Evolutionary conservation across 1,140 invertebrate species (phyloP), one percentile per base, ranked within the genome.

Genomic region (Drosophila eugracilis): DNA sequence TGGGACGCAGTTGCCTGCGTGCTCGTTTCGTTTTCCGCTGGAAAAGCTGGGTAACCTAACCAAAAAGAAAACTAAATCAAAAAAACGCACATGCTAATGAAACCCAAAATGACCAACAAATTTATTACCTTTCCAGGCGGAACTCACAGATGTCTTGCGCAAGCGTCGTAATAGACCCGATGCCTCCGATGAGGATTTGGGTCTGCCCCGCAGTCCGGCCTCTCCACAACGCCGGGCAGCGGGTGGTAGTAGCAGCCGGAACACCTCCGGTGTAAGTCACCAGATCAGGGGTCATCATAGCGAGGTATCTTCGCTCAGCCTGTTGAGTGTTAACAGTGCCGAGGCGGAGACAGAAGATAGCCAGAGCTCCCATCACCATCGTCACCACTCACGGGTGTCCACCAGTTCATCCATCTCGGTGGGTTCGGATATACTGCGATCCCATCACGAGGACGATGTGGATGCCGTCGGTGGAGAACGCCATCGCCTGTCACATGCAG

Each of bases 401-500:
- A 53, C 53, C 28, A 84, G 62, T 39, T 88, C 75, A 21, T 45
- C 76, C 24, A 57, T 86, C 19, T 77, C 78, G 24, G 26, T 60
- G 24, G 17, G 85, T 28, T 73, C 84, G 28, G 79, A 89, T 5
- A 70, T 89, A 57, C 32, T 85, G 49, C 83, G 88, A 6, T 12
- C 57, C 14, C 75, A 79, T 7, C 42, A 44, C 17, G 59, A 77
- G 17, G 84, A 91, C 34, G 83, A 91, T 5, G 84, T 85, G 34
- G 90, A 90, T 59, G 75, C 80, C 7, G 74, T 91, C 10, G 72
- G 75, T 10, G 26, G 55, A 5, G 85, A 91, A 21, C 78, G 93
- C 74, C 93, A 94, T 65, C 94, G 95, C 34, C 92, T 96, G 45
- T 96, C 95, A 83, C 96, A 96, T 89, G 95, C 94, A n/a, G 96